These are phyloP conservation scores for Blastobasis adustella DNA, from an alignment of 2,888 invertebrate species.

Conservation along the genomic window DNA sequence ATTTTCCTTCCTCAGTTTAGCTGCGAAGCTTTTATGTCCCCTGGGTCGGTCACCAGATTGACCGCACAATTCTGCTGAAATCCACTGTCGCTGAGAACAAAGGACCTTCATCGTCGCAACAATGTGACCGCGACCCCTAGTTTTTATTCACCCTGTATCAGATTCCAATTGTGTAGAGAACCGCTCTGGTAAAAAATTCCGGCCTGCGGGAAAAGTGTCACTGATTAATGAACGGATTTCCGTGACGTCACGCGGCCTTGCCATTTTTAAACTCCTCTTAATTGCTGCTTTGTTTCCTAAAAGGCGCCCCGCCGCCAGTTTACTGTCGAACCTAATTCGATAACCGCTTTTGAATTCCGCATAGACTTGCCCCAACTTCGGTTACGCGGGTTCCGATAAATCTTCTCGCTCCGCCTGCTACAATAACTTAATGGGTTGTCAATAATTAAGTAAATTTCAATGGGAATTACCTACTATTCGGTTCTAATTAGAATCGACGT, in stretches of 20 bases:
- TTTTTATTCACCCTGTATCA: slow-evolving; percentile 28
- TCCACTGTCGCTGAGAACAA: slow-evolving; percentile 28
- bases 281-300: slow-evolving; percentile 9
- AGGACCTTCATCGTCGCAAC: slow-evolving; percentile 24
- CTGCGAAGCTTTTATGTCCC: neutral
- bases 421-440: slow-evolving; percentile 1
- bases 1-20: no score
- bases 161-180: slow-evolving; percentile 21
- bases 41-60: slow-evolving; percentile 19
- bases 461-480: neutral
- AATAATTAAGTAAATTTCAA: neutral
- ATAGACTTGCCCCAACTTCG: neutral
- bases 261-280: slow-evolving; percentile 16
- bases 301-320: slow-evolving; percentile 1
- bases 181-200: slow-evolving; percentile 5
- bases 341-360: neutral
- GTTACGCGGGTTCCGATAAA: slow-evolving; percentile 1
- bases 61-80: slow-evolving; percentile 35
- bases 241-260: slow-evolving; percentile 7
- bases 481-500: neutral
- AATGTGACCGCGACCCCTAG: slow-evolving; percentile 24
- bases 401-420: neutral
- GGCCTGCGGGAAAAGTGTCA: slow-evolving; percentile 13
- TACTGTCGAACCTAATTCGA: no score
- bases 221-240: slow-evolving; percentile 18